Base-by-base conservation (phyloP, 1,140 invertebrate genomes). In the Drosophila truncata region DNA sequence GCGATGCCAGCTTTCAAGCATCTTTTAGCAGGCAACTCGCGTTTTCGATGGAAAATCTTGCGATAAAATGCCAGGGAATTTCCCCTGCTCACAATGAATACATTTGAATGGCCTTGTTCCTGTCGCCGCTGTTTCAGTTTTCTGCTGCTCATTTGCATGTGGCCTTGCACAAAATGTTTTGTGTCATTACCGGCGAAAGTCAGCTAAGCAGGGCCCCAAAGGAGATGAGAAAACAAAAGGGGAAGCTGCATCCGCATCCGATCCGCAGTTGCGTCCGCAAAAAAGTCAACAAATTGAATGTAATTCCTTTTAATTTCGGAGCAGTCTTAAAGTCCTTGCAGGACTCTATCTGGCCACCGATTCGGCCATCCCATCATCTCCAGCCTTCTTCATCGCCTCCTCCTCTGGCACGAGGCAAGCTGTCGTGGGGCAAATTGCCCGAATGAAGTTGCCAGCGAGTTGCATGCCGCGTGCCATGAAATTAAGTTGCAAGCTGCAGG, bases 401-500 rank as follows among this genome's bases (percentile, higher is more conserved):
- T 25, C 14, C 27, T 29, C 18, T 54, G 67, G 81, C 59, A 87
- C 83, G 77, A 80, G 84, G 83, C 75, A 83, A 73, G 77, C 77
- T 79, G 66, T 86, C 80, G 75, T 72, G 67, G 54, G 80, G 77
- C 83, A 87, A 87, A 87, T 87, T 88, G 83, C 84, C 80, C 84
- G 77, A 87, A 87, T 88, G 84, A 88, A 78, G 80, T 80, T 88
- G 80, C 80, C 61, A 80, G 77, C 80, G 52, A 80, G 52, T 66
- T 35, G 64, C 50, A 70, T 49, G 76, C 65, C 66, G 70, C 84
- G 63, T 84, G 80, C 77, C 77, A 88, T 84, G 84, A 87, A 88
- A 87, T 87, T 87, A 87, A 87, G 84, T 87, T 87, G 84, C 84
- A 87, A 88, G 84, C 84, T 81, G 61, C 73, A 80, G 84, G 84